phyloP scores from a whole-genome alignment of 2,888 invertebrate genomes.

The Steinernema hermaphroditum region DNA sequence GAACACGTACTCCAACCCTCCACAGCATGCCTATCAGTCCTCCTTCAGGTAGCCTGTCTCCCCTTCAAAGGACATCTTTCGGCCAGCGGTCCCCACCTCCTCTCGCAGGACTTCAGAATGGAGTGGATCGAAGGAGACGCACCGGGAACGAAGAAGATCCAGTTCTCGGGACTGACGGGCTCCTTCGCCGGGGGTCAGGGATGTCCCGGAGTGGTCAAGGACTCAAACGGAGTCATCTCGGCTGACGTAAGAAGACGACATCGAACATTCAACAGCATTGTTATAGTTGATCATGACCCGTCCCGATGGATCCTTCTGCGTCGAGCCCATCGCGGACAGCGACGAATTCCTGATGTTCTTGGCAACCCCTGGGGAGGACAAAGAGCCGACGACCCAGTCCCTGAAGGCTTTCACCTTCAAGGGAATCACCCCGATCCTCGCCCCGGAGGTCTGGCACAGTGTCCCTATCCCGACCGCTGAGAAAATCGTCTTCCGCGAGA shows the following conservation, averaged over 20 bases:
- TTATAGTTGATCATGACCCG: constrained; percentile 30
- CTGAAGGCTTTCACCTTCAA: constrained; percentile 29
- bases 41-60: not conserved
- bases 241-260: constrained; percentile 13
- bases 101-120: constrained; percentile 50
- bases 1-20: no score
- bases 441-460: constrained; percentile 27
- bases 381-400: constrained; percentile 25
- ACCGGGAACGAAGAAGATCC: constrained; percentile 45
- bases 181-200: constrained; percentile 33
- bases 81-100: not conserved
- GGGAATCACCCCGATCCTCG: constrained; percentile 5
- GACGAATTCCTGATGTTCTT: constrained; percentile 32
- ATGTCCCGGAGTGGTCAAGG: constrained; percentile 29
- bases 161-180: constrained; percentile 40
- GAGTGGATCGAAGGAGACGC: constrained; percentile 47
- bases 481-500: constrained; percentile 34
- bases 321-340: constrained; percentile 29
- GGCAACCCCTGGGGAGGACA: constrained; percentile 22
- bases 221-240: not conserved
- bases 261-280: no score
- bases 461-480: constrained; percentile 32
- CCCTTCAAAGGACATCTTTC: not conserved
- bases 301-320: constrained; percentile 34
- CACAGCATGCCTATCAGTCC: no score